These are phyloP conservation scores for Himalopsyche kuldschensis DNA, from an alignment of 2,888 invertebrate genomes.

Conservation along the genomic window DNA sequence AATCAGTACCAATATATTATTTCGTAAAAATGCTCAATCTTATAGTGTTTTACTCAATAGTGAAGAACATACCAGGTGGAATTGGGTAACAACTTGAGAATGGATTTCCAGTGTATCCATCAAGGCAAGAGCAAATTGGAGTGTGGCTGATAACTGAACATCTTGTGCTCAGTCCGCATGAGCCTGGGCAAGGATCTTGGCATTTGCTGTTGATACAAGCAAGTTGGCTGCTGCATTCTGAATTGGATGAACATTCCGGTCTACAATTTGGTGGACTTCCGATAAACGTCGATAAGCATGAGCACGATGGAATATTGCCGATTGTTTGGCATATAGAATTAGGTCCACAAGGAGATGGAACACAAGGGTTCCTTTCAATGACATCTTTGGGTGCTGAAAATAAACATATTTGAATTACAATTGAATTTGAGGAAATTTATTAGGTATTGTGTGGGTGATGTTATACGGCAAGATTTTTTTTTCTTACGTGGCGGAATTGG, in stretches of 20 bases:
- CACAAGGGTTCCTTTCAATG: conserved; percentile 57
- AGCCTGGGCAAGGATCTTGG: conserved; percentile 70
- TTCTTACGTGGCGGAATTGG: conserved; percentile 55
- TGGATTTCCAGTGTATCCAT: conserved; percentile 69
- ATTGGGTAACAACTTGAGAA: conserved; percentile 45
- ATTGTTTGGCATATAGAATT: conserved; percentile 68
- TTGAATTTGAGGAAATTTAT: not conserved
- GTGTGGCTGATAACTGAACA: conserved; percentile 72
- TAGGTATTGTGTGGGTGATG: not conserved
- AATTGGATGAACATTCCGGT: conserved; percentile 65
- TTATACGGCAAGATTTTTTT: not conserved
- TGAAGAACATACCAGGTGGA: not conserved
- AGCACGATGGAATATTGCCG: conserved; percentile 65
- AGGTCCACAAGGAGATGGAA: conserved; percentile 72
- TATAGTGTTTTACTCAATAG: no score
- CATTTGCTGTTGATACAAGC: conserved; percentile 75
- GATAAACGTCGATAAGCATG: conserved; percentile 64
- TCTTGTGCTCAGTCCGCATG: conserved; percentile 71
- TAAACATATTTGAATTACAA: not conserved
- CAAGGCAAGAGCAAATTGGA: conserved; percentile 65
- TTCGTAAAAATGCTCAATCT: no score
- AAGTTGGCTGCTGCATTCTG: conserved; percentile 63
- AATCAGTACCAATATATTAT: not conserved
- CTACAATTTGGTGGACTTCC: conserved; percentile 72
- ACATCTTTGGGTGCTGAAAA: conserved; percentile 48